These are phyloP conservation scores for Minunthozetes semirufus DNA, from an alignment of 2,888 invertebrate species.

Conservation along the genomic window DNA sequence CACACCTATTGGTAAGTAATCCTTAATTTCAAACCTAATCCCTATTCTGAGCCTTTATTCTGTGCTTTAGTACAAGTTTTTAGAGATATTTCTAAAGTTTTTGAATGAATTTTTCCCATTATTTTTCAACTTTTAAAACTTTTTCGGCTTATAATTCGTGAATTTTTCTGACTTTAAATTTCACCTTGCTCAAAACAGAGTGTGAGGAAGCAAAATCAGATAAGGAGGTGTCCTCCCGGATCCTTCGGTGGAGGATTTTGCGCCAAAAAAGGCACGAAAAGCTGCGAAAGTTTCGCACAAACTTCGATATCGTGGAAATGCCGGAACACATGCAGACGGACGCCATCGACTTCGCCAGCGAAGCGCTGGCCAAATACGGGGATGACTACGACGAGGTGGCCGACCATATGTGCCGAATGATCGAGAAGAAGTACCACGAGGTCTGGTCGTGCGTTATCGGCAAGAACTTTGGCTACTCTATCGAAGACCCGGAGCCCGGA, in stretches of 20 bases:
- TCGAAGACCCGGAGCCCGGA: conserved; percentile 29
- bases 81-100: too few relatives aligned
- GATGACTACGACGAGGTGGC: conserved; percentile 31
- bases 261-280: conserved; percentile 20
- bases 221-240: background rate
- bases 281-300: conserved; percentile 15
- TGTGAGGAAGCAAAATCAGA: background rate
- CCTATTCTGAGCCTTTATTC: too few relatives aligned
- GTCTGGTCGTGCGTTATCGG: conserved; percentile 33
- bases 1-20: too few relatives aligned
- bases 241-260: background rate
- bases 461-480: conserved; percentile 25
- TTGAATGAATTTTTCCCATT: too few relatives aligned
- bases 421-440: conserved; percentile 34
- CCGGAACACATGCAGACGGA: conserved; percentile 35
- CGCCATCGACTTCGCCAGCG: conserved; percentile 30
- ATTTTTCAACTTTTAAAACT: too few relatives aligned
- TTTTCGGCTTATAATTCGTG: too few relatives aligned
- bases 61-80: too few relatives aligned
- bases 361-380: conserved; percentile 16
- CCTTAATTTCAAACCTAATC: too few relatives aligned
- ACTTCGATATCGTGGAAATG: conserved; percentile 36
- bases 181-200: too few relatives aligned
- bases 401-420: conserved; percentile 30
- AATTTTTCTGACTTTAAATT: too few relatives aligned